Base-by-base conservation (phyloP, 2,888 invertebrate species). In the Epinotia brunnichana region DNA sequence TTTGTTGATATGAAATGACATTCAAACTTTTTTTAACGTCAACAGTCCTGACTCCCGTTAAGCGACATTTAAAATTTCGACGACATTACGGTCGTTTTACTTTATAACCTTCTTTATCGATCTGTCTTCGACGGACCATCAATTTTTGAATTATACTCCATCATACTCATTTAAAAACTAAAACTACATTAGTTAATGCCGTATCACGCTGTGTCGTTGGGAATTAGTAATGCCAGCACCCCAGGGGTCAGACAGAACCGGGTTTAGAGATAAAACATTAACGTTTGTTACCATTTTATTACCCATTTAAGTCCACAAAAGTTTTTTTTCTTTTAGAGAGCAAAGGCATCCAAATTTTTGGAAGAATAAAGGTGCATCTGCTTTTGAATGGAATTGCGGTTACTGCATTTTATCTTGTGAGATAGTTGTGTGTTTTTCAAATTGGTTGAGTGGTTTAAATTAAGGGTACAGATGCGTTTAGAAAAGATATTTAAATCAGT, bases 241-340 rank as follows among this genome's bases (percentile, higher is more conserved):
- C 51, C 73, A 53, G 76, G 76, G 77, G 77, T 75, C 60, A 73
- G 39, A 71, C 60, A 73, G 39, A 71, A 63, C 62, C 70, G 48
- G 66, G 67, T 61, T 74, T 75, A 70, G 74, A 69, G 74, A 69
- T 60, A 15, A 15, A 44, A 75, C 75, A 75, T 73, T 75, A 74
- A 70, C 74, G 76, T 77, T 77, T 71, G 76, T 75, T 74, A 73
- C 73, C 74, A 74, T 75, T 77, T 77, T 77, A 77, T 76, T 74
- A 75, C 75, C 73, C 67, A 72, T 75, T 74, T 69, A 74, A 5
- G 72, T 57, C 57, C 51, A 67, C 64, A n/a, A 51, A 19, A 17
- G 13, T 69, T 62, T 74, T 73, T 64, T 67, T 73, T 74, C 15
- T 48, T n/a, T 48, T 13, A 48, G 2, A n/a, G 48, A 48, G 48